These are phyloP conservation scores for Cantharis rufa DNA, from an alignment of 2,888 invertebrate genomes.

Conservation along the genomic window DNA sequence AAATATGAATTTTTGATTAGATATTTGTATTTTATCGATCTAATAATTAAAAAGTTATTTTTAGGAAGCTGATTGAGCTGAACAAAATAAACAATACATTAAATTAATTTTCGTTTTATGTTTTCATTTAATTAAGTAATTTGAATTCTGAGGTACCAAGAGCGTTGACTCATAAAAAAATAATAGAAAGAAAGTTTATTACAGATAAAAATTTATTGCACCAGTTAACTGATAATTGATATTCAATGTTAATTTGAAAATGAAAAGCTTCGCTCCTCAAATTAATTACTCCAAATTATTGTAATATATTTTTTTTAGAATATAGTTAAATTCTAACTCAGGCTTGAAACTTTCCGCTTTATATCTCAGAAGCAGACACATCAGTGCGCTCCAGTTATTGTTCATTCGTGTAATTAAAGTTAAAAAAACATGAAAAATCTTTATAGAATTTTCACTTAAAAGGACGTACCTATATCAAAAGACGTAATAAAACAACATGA, in stretches of 20 bases:
- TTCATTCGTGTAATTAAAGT: background rate
- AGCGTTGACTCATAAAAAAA: background rate
- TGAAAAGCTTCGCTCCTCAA: background rate
- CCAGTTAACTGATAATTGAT: background rate
- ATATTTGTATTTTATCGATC: background rate
- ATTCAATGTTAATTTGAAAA: background rate
- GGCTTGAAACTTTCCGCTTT: background rate
- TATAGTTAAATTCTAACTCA: background rate
- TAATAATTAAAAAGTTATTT: background rate
- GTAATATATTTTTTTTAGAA: background rate
- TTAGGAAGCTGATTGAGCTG: background rate
- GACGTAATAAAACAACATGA: background rate
- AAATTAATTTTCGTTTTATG: background rate
- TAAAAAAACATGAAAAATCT: background rate
- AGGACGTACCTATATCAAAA: background rate
- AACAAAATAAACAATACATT: background rate
- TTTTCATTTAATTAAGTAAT: background rate
- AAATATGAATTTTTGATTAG: background rate
- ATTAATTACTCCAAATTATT: background rate
- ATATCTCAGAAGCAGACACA: background rate
- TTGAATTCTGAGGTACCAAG: background rate
- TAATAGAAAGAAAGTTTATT: background rate
- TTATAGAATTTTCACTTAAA: background rate
- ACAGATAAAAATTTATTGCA: background rate
- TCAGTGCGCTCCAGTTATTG: background rate